Evolutionary conservation across 2,797 vertebrate genomes (phyloP).

Genomic region (Euphonia xanthogaster): DNA sequence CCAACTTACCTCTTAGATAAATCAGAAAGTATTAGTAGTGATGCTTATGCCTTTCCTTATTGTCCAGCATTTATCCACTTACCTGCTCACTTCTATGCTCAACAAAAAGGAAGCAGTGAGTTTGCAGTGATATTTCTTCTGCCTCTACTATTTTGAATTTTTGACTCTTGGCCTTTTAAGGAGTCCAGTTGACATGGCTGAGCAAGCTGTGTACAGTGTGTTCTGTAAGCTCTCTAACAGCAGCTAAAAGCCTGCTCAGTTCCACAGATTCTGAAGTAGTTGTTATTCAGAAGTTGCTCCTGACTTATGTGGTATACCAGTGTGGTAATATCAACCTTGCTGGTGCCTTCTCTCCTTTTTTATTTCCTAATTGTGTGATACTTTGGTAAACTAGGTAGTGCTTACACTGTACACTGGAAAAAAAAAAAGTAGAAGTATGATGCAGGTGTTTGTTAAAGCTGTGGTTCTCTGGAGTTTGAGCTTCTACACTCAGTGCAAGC

Average conservation of each 20-base stretch:
- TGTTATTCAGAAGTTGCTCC: neutral
- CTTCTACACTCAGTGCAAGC: neutral
- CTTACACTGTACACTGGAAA: neutral
- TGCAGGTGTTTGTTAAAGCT: neutral
- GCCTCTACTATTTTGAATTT: neutral
- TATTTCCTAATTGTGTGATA: neutral
- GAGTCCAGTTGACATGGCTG: neutral
- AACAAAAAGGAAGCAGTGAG: neutral
- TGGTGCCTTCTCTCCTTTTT: neutral
- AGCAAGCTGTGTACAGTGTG: neutral
- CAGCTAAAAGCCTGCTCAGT: neutral
- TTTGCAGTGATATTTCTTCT: neutral
- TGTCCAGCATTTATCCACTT: neutral
- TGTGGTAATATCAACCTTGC: neutral
- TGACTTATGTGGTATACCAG: rapidly evolving
- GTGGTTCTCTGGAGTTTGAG: neutral
- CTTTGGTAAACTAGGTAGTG: neutral
- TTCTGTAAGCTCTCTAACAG: neutral
- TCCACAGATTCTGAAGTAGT: neutral
- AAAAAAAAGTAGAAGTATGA: neutral
- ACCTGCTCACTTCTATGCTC: rapidly evolving
- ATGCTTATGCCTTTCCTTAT: neutral
- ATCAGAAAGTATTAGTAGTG: neutral
- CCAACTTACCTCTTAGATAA: neutral
- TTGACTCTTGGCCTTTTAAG: neutral